Evolutionary conservation across 2,888 invertebrate species (phyloP), one percentile per base, ranked within the genome.

Genomic region (Nomada lathburiana): DNA sequence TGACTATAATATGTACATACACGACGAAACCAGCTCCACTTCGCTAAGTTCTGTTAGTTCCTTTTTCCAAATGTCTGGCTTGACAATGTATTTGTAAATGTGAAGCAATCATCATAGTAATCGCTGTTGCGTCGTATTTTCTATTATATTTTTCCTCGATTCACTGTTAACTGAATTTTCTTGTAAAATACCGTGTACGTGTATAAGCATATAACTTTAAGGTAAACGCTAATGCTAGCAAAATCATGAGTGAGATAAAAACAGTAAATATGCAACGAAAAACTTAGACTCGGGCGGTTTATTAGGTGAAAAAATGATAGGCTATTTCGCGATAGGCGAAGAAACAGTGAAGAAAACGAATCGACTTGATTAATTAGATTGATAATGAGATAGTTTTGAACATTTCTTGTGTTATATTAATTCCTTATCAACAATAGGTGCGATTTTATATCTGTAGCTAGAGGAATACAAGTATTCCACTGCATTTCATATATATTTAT

Each of bases 191-290:
- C 44, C 26, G 20, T 53, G 62, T 59, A 82, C 53, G 68, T 52
- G 74, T 77, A 75, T 68, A 84, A 73, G 86, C 29, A 76, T 78
- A 74, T 59, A 76, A 64, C 74, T 36, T 78, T 82, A 87, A 74
- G 75, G 36, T 81, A 86, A 42, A 70, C 23, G 71, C 76, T 78
- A 78, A 79, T 60, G 82, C 77, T 82, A 83, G 79, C 83, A 75
- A 91, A 85, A 90, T 36, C 75, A 81, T 70, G 88, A 92, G 91
- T 92, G 90, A 91, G 92, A 92, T 70, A 77, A 65, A 90, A 89
- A 89, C 89, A 90, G 87, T 90, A 90, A 91, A 91, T 90, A 89
- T 88, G 93, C 93, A 93, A 93, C 93, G 93, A 93, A 92, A 87
- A 84, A 84, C 85, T 81, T 90, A 90, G 85, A 89, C 87, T 88